These are phyloP conservation scores for Lamprologus tigripictilis DNA, from an alignment of 2,113 vertebrate species.

Conservation along the genomic window DNA sequence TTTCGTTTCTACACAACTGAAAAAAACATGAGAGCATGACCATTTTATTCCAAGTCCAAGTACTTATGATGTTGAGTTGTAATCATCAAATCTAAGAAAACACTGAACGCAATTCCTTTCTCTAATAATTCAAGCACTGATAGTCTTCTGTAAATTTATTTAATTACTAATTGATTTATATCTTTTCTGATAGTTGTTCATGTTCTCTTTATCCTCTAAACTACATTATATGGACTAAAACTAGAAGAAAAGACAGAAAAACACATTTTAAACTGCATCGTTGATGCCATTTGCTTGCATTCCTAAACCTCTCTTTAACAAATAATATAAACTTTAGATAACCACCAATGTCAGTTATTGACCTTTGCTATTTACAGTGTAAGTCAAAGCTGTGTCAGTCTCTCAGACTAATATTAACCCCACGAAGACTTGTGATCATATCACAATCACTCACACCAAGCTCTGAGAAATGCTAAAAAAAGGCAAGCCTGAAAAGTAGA, in stretches of 20 bases:
- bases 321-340: background rate
- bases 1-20: background rate
- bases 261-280: background rate
- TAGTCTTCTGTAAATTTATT: background rate
- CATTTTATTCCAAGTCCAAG: background rate
- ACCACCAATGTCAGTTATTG: background rate
- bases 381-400: background rate
- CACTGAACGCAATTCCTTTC: background rate
- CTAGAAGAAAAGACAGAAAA: background rate
- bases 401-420: background rate
- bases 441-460: background rate
- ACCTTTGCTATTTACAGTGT: background rate
- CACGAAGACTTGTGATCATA: background rate
- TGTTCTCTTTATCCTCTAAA: background rate
- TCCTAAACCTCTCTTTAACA: background rate
- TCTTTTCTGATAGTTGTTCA: background rate
- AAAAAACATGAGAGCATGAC: background rate
- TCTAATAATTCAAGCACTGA: background rate
- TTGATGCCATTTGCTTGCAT: background rate
- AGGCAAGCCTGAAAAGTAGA: background rate
- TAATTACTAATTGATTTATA: background rate
- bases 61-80: background rate
- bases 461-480: background rate
- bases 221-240: background rate
- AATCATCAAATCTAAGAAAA: background rate